Conservation (phyloP, 2,113 vertebrate genomes). For the Lycaon pictus region DNA sequence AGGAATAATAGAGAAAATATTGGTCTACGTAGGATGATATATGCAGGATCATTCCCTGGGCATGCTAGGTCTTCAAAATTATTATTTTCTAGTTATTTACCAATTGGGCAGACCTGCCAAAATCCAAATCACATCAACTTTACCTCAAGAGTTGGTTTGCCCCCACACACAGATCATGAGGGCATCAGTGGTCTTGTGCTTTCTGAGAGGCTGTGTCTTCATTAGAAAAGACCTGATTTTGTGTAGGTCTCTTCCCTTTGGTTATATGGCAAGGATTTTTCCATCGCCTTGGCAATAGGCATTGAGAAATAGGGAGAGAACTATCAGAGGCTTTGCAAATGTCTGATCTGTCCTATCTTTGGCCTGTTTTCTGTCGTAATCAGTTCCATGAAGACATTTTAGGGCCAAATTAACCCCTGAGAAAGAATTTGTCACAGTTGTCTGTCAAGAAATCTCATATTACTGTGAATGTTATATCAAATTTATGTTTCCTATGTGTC, state of each 20-base stretch:
- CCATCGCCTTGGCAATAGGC: not conserved
- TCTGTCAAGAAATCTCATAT: conserved; percentile 87
- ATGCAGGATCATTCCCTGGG: not conserved
- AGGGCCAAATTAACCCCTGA: conserved; percentile 72
- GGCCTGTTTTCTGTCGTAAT: conserved; percentile 15
- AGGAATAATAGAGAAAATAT: not conserved
- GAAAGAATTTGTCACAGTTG: conserved; percentile 87
- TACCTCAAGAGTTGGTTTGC: not conserved
- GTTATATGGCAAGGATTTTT: rapidly evolving
- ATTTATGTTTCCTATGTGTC: conserved; percentile 54
- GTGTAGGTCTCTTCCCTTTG: not conserved
- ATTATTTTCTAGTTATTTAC: not conserved
- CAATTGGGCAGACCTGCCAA: not conserved
- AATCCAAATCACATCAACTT: not conserved
- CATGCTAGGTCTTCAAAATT: not conserved
- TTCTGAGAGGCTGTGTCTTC: not conserved
- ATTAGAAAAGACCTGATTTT: not conserved
- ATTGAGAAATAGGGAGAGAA: not conserved
- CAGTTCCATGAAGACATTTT: conserved; percentile 42
- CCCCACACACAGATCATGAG: not conserved
- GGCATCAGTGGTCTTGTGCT: not conserved
- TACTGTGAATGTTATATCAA: conserved; percentile 82
- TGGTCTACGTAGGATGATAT: not conserved
- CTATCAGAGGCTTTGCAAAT: not conserved
- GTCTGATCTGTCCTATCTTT: not conserved